Base-by-base conservation (phyloP, 2,113 vertebrate species). In the Cynocephalus volans region DNA sequence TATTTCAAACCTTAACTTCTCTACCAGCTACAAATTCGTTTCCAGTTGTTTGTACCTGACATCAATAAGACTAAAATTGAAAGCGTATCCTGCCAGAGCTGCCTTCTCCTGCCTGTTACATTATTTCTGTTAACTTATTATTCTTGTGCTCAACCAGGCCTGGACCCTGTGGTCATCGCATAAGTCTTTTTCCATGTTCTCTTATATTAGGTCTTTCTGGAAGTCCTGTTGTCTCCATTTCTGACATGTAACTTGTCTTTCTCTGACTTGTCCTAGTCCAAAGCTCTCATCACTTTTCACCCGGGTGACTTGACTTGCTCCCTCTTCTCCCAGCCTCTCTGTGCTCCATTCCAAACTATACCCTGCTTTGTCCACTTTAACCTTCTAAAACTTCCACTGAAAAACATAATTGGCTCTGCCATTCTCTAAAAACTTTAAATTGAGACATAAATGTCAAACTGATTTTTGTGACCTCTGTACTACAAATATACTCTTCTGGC, bases 1-100 rank as follows among this genome's bases (percentile, higher is more conserved):
- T 54, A 58, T 52, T 75, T 77, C 81, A 33, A 90, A 48, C 36
- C 48, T 93, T 88, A 24, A 69, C 21, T 69, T 97, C n/a, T 93
- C 64, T 92, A 24, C 54, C 67, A 58, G 9, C 81, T 73, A 52
- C 14, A 64, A 56, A 77, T 15, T 75, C 19, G 9, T 23, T 52
- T 82, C n/a, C 18, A 50, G 28, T 87, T 95, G 6, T 69, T 77
- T 75, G 18, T 21, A 28, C n/a, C 52, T 69, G 31, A 92, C 95
- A 52, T 3, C 64, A 50, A 1, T 72, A 88, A 73, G 87, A 72
- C 33, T 41, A 23, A 76, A 95, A 64, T 5, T 33, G 88, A 72
- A 72, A 73, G 19, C 1, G 9, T 33, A 4, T 48, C 23, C 3
- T 70, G 33, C 31, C 31, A 72, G 31, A 69, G 62, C 6, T 41